Evolutionary conservation across 2,113 vertebrate genomes (phyloP).

Genomic region (Myanophis thanlyinensis): DNA sequence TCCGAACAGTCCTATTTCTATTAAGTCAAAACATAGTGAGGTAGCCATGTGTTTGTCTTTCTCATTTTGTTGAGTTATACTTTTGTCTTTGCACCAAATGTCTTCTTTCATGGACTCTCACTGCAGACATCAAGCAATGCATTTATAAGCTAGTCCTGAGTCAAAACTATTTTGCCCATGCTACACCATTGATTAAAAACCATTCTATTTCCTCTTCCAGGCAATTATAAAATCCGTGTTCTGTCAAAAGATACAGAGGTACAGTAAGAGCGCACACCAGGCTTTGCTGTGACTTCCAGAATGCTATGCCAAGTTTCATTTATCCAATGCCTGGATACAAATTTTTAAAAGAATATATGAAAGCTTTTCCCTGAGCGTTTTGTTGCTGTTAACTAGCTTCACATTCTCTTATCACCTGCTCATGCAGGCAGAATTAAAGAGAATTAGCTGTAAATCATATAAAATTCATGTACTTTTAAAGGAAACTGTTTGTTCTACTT

Average conservation of each 20-base stretch:
- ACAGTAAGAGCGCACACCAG: background rate
- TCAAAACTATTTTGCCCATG: background rate
- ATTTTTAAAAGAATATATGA: slow-evolving; percentile 41
- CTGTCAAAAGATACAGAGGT: background rate
- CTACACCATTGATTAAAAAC: background rate
- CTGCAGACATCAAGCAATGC: background rate
- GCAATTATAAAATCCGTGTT: background rate
- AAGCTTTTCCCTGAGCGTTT: slow-evolving; percentile 47
- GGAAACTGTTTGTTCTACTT: slow-evolving; percentile 70
- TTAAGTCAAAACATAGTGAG: background rate
- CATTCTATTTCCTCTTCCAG: background rate
- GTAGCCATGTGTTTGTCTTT: background rate
- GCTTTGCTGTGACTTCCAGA: background rate
- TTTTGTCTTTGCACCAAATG: background rate
- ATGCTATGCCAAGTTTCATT: background rate
- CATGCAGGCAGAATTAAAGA: slow-evolving; percentile 72
- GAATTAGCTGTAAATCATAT: slow-evolving; percentile 77
- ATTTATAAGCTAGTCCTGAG: background rate
- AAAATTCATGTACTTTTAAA: slow-evolving; percentile 76
- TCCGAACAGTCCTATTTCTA: background rate
- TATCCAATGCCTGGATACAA: slow-evolving; percentile 5
- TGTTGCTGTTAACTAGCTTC: slow-evolving; percentile 61
- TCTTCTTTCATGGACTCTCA: background rate
- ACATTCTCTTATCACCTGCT: slow-evolving; percentile 72
- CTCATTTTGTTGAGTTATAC: background rate